Percentiles rank a stretch among this genome's conserved stretches.
Evolutionary conservation across 2,797 vertebrate species (phyloP).

Genomic region (Eulemur mongoz): DNA sequence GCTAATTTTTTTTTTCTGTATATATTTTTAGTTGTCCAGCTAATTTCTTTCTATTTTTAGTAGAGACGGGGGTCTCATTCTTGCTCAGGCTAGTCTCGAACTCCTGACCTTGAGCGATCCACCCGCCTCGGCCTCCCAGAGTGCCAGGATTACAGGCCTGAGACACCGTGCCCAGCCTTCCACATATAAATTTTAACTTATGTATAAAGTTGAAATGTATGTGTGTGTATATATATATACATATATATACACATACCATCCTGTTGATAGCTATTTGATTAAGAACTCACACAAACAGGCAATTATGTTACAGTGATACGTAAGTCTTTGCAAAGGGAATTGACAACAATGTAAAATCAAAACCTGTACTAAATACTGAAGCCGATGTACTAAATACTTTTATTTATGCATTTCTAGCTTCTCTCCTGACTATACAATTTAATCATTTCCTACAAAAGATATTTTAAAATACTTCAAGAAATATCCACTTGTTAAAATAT

Average conservation of each 20-base stretch:
- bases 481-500: background rate
- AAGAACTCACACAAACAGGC: background rate
- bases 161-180: background rate
- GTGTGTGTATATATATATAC: background rate
- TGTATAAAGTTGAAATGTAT: background rate
- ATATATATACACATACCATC: background rate
- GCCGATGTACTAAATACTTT: background rate
- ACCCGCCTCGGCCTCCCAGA: no score
- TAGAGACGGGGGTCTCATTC: no score
- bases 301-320: background rate
- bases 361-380: background rate
- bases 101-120: no score
- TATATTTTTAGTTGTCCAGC: no score
- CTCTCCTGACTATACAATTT: background rate
- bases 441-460: background rate
- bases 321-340: background rate
- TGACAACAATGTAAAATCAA: background rate
- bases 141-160: no score
- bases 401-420: background rate
- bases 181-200: background rate
- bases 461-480: constrained; percentile 9
- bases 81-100: no score
- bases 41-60: no score
- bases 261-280: background rate
- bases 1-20: no score